Conservation (phyloP, 2,888 invertebrate species). For the Temnothorax ravouxi region DNA sequence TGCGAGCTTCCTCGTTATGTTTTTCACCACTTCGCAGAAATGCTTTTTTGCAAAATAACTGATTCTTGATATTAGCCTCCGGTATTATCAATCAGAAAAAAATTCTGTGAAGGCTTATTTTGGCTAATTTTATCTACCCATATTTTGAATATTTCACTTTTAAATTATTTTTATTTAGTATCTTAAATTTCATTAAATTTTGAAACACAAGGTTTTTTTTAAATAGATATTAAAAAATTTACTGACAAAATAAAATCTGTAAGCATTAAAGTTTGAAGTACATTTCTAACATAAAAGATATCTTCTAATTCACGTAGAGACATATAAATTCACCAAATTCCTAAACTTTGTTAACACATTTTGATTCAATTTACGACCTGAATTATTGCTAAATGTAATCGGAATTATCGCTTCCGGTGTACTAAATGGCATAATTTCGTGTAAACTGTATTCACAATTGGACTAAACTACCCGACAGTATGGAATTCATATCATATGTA, state of each 20-base stretch:
- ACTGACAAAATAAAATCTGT: not conserved
- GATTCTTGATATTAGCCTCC: not conserved
- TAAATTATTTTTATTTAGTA: not conserved
- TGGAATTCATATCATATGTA: not conserved
- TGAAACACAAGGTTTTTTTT: not conserved
- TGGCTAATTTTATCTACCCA: not conserved
- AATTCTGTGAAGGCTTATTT: not conserved
- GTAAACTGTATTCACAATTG: slow-evolving; percentile 19
- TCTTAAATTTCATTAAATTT: not conserved
- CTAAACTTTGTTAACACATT: not conserved
- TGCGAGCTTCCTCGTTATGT: not conserved
- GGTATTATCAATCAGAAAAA: not conserved
- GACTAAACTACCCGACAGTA: slow-evolving; percentile 24
- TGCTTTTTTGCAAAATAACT: not conserved
- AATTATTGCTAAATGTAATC: slow-evolving; percentile 27
- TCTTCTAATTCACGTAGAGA: not conserved
- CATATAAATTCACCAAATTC: not conserved
- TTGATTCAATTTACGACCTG: not conserved
- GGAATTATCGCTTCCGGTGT: slow-evolving; percentile 6
- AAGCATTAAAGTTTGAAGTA: slow-evolving; percentile 1
- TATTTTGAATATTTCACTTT: not conserved
- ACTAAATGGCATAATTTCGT: slow-evolving; percentile 38
- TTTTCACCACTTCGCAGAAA: not conserved
- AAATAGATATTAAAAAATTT: not conserved
- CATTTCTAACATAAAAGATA: not conserved